These are phyloP conservation scores for Phrynocephalus guinanensis DNA, from an alignment of 2,797 vertebrate species.

Conservation along the genomic window DNA sequence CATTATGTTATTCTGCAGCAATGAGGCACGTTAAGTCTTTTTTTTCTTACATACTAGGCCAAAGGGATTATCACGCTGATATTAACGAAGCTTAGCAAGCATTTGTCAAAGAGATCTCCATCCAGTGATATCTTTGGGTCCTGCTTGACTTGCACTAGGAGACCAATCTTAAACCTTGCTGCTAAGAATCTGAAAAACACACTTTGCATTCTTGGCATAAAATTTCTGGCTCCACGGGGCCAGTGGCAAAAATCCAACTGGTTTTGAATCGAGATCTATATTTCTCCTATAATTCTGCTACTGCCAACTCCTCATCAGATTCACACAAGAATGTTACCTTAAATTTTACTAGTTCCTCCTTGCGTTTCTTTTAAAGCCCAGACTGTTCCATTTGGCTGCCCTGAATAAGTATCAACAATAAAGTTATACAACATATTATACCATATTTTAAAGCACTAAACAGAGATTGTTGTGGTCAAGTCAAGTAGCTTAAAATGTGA, in stretches of 20 bases:
- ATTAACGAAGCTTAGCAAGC: constrained; percentile 22
- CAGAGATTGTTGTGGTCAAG: constrained; percentile 30
- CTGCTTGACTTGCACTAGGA: background rate
- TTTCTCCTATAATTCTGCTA: constrained; percentile 14
- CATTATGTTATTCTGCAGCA: background rate
- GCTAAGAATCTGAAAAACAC: constrained; percentile 27
- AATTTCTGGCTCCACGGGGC: constrained; percentile 25
- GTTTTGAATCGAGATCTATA: constrained; percentile 17
- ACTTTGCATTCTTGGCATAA: constrained; percentile 28
- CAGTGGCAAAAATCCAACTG: constrained; percentile 22
- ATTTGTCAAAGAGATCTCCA: constrained; percentile 9
- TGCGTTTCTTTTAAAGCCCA: background rate
- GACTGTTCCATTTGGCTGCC: constrained; percentile 22
- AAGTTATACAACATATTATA: constrained; percentile 27
- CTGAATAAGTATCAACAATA: background rate
- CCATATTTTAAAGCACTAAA: constrained; percentile 30
- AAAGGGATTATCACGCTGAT: background rate
- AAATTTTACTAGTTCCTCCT: constrained; percentile 21
- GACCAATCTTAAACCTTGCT: background rate
- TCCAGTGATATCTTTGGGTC: background rate
- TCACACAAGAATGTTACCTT: constrained; percentile 25
- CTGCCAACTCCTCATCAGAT: constrained; percentile 22
- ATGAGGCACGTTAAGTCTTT: background rate
- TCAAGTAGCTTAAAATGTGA: constrained; percentile 17
- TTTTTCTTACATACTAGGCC: background rate